Base-by-base conservation (phyloP, 2,113 vertebrate species). In the Phycodurus eques region DNA sequence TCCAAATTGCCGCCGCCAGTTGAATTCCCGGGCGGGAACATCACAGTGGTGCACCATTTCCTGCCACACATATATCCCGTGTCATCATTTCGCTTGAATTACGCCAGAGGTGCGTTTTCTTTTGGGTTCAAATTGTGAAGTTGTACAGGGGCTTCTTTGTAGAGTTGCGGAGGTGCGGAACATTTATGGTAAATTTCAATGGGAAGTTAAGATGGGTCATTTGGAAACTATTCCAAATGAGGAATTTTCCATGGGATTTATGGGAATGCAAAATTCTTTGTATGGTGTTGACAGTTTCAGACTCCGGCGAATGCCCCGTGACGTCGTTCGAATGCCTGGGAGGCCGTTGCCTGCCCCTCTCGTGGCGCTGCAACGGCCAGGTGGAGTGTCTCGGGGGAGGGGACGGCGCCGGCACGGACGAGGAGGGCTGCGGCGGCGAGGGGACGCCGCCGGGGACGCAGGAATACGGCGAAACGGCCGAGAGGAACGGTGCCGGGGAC, bases 361-460 rank as follows among this genome's bases (percentile, higher is more conserved):
- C 88, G 8, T 94, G 93, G 90, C 94, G 87, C 78, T 96, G 95
- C 20, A 94, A 96, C 0, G 93, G 94, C 1, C 76, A 85, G 2
- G 91, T 92, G 27, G 93, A 94, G 80, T 96, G 95, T 79, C 88
- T 93, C 0, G 85, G 88, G 1, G 86, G 91, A 67, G 92, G 90
- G 0, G 82, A 87, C 13, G 88, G 88, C n/a, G 59, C 82, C 1
- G 93, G 91, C 53, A 88, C 81, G 0, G 93, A 93, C 0, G 92
- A 93, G 62, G 80, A 81, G 12, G 85, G 70, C 78, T 93, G 93
- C 15, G 68, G 82, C 0, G 71, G 72, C 0, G 20, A 5, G 15
- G 78, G 74, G 66, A 42, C 71, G 19, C 2, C 56, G 27, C 17
- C 0, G 2, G 6, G 1, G 42, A 62, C 63, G 6, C 39, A 8